phyloP scores from a whole-genome alignment of 2,113 vertebrate genomes.

The Felis chaus region DNA sequence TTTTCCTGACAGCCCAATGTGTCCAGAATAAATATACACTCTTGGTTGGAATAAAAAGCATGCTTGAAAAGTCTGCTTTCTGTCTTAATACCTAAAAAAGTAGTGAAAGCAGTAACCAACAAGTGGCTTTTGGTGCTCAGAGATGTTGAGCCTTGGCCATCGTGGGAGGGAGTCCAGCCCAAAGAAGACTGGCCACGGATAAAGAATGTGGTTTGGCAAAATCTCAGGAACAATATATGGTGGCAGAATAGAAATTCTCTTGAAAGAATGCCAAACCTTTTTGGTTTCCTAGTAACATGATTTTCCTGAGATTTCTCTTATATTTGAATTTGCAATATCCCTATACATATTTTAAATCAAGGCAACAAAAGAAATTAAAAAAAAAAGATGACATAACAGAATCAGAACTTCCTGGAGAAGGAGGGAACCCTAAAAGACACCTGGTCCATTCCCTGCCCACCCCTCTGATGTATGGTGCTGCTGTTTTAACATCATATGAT shows the following conservation, averaged over 20 bases:
- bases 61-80: not conserved
- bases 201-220: slow-evolving; percentile 47
- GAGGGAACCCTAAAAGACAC: slow-evolving; percentile 26
- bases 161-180: not conserved
- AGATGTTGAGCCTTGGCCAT: not conserved
- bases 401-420: not conserved
- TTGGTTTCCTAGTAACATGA: slow-evolving; percentile 85
- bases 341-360: slow-evolving; percentile 79
- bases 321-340: slow-evolving; percentile 76
- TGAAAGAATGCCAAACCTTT: slow-evolving; percentile 67
- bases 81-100: not conserved
- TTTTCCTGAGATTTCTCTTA: slow-evolving; percentile 77
- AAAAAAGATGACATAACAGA: slow-evolving; percentile 64
- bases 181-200: not conserved
- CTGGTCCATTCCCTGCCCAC: not conserved
- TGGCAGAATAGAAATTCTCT: slow-evolving; percentile 69
- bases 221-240: slow-evolving; percentile 42
- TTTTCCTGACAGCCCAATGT: not conserved
- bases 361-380: slow-evolving; percentile 64
- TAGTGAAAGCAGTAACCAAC: not conserved
- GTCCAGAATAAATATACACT: slow-evolving; percentile 7
- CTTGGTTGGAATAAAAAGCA: not conserved
- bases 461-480: not conserved
- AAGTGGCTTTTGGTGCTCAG: not conserved
- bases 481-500: not conserved